phyloP scores from a whole-genome alignment of 2,888 invertebrate genomes.

The Metellina segmentata region DNA sequence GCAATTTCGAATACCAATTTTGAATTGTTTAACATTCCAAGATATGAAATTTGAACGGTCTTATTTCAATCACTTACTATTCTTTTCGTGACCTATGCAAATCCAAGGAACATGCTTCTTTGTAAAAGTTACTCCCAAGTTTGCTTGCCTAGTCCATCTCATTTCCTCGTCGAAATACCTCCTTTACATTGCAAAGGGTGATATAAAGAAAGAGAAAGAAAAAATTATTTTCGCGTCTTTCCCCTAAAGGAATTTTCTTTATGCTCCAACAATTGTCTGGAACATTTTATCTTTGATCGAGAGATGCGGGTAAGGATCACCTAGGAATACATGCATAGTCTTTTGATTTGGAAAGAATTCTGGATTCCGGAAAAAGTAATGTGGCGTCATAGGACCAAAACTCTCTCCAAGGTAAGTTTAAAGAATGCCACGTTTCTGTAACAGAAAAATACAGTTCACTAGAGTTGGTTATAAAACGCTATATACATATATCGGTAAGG shows the following conservation, averaged over 20 bases:
- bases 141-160: too few species aligned
- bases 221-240: not conserved
- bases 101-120: too few species aligned
- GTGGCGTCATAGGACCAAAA: not conserved
- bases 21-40: too few species aligned
- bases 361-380: slow-evolving; percentile 10
- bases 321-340: slow-evolving; percentile 14
- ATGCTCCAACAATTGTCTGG: slow-evolving; percentile 52
- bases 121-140: too few species aligned
- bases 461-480: too few species aligned
- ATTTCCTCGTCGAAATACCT: too few species aligned
- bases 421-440: not conserved
- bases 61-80: too few species aligned
- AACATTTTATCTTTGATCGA: slow-evolving; percentile 41
- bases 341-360: slow-evolving; percentile 36
- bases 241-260: slow-evolving; percentile 7
- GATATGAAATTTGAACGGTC: too few species aligned
- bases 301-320: slow-evolving; percentile 33
- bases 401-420: not conserved
- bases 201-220: not conserved
- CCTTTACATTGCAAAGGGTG: not conserved
- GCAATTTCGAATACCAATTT: too few species aligned
- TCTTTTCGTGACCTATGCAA: too few species aligned
- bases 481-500: too few species aligned
- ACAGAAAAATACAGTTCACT: not conserved